Evolutionary conservation across 2,888 invertebrate genomes (phyloP).

Genomic region (Synanthedon vespiformis): DNA sequence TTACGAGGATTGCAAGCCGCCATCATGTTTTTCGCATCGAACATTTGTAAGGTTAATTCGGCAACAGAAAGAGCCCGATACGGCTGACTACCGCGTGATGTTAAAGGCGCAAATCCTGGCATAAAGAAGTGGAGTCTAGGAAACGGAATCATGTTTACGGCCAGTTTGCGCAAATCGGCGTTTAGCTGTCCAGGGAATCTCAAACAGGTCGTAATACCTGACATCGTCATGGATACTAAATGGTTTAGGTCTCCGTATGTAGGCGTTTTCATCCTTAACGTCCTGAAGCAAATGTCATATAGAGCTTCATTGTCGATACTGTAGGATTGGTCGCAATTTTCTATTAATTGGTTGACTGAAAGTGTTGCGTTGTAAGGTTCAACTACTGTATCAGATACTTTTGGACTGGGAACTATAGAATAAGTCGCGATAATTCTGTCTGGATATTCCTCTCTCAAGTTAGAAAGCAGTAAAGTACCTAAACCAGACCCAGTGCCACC

Average conservation of each 20-base stretch:
- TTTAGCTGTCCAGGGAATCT: slow-evolving; percentile 63
- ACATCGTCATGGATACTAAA: slow-evolving; percentile 47
- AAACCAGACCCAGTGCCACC: slow-evolving; percentile 82
- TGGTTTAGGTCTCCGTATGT: slow-evolving; percentile 82
- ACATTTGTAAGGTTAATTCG: slow-evolving; percentile 90
- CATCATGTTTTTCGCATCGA: slow-evolving; percentile 97
- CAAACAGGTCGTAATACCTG: slow-evolving; percentile 52
- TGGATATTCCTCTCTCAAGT: slow-evolving; percentile 79
- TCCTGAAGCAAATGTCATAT: slow-evolving; percentile 82
- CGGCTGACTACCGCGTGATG: slow-evolving; percentile 83
- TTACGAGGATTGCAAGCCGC: slow-evolving; percentile 92
- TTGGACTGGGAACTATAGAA: slow-evolving; percentile 78
- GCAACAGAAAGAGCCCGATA: slow-evolving; percentile 89
- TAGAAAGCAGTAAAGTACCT: slow-evolving; percentile 76
- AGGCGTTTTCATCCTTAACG: slow-evolving; percentile 76
- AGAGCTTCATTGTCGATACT: slow-evolving; percentile 83
- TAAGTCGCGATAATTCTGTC: slow-evolving; percentile 78
- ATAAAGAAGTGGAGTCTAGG: slow-evolving; percentile 74
- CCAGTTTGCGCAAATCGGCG: slow-evolving; percentile 77
- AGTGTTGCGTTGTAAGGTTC: slow-evolving; percentile 78
- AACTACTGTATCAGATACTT: slow-evolving; percentile 79
- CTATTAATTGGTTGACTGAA: slow-evolving; percentile 74
- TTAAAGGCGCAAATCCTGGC: slow-evolving; percentile 74
- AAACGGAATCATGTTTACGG: slow-evolving; percentile 75
- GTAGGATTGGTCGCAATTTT: slow-evolving; percentile 73